Evolutionary conservation across 2,888 invertebrate genomes (phyloP).

Genomic region (Ennomos erosarius): DNA sequence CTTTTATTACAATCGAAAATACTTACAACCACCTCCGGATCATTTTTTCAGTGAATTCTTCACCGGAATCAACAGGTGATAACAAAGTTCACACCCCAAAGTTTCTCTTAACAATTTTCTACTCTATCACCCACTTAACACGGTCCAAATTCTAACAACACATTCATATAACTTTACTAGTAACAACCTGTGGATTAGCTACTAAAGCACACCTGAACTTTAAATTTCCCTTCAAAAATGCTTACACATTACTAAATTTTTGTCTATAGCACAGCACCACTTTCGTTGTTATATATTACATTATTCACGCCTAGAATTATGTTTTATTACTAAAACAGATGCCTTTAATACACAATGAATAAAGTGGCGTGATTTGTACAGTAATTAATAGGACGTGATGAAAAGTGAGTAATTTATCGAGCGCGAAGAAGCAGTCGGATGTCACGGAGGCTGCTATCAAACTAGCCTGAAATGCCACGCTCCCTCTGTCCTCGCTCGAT

Average conservation of each 20-base stretch:
- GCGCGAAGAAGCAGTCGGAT: conserved; percentile 68
- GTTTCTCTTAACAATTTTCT: conserved; percentile 59
- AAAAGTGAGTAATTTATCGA: conserved; percentile 57
- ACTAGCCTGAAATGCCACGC: conserved; percentile 82
- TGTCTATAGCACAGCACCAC: conserved; percentile 10
- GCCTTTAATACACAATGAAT: background rate
- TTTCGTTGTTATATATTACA: conserved; percentile 7
- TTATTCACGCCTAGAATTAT: background rate
- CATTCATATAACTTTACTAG: conserved; percentile 48
- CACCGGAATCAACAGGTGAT: conserved; percentile 79
- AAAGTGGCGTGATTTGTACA: background rate
- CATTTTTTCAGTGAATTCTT: conserved; percentile 70
- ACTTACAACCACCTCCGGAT: conserved; percentile 78
- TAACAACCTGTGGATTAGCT: conserved; percentile 76
- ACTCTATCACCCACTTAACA: conserved; percentile 62
- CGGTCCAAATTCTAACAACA: conserved; percentile 65
- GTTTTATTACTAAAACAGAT: background rate
- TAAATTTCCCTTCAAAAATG: background rate
- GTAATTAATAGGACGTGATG: conserved; percentile 34
- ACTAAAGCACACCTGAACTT: conserved; percentile 23
- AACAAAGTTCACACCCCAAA: conserved; percentile 69
- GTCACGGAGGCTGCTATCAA: conserved; percentile 80
- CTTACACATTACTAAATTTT: conserved; percentile 5
- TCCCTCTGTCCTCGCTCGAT: conserved; percentile 71
- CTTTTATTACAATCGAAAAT: conserved; percentile 28